Evolutionary conservation across 2,113 vertebrate species (phyloP).

Genomic region (Glaucidium brasilianum): DNA sequence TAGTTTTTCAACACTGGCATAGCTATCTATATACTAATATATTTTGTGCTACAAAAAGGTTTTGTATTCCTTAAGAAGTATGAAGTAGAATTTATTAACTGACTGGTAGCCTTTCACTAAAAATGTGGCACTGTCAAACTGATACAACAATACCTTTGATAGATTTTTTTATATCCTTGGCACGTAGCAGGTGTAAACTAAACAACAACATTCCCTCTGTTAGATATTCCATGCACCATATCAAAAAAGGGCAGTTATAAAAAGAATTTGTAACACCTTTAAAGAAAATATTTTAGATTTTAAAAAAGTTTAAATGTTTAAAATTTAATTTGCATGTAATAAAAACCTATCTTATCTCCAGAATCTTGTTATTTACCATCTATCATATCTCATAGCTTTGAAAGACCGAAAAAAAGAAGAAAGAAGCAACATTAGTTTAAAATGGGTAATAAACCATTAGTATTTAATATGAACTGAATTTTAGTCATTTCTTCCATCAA

Average conservation of each 20-base stretch:
- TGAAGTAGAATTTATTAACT: neutral
- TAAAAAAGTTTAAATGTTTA: neutral
- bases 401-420: neutral
- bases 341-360: neutral
- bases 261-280: neutral
- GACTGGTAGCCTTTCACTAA: neutral
- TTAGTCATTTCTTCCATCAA: neutral
- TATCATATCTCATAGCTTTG: neutral
- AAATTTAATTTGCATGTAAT: neutral
- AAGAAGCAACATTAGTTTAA: neutral
- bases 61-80: neutral
- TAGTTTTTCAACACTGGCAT: neutral
- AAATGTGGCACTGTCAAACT: neutral
- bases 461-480: neutral
- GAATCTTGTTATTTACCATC: neutral
- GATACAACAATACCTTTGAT: neutral
- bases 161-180: neutral
- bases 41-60: neutral
- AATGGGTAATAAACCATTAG: neutral
- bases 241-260: neutral
- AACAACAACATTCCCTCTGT: neutral
- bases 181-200: slow-evolving; percentile 18
- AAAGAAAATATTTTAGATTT: neutral
- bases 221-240: neutral
- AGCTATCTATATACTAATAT: neutral